phyloP scores from a whole-genome alignment of 2,888 invertebrate genomes.

The Rugalucina vietnamica region DNA sequence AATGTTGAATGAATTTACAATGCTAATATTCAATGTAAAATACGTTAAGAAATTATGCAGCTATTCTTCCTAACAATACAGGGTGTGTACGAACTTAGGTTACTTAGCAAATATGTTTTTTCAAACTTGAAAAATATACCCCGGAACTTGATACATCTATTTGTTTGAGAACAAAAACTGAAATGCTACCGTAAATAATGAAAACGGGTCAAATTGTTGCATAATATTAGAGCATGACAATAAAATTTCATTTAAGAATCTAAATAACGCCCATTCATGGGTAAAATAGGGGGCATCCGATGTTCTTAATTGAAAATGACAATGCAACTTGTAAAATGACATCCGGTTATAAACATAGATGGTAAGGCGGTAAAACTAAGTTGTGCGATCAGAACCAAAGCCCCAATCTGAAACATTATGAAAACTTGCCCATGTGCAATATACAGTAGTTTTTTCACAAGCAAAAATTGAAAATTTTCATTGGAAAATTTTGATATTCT shows the following conservation, averaged over 20 bases:
- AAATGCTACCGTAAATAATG: neutral
- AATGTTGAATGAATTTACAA: too few species aligned
- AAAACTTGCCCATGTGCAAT: too few species aligned
- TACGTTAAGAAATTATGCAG: neutral
- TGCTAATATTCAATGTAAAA: neutral
- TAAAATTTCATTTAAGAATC: neutral
- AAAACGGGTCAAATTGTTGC: neutral
- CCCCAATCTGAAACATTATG: too few species aligned
- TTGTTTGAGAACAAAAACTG: neutral
- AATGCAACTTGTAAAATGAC: too few species aligned
- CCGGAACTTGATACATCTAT: neutral
- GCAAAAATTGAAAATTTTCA: too few species aligned
- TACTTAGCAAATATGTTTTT: neutral
- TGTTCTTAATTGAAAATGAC: neutral
- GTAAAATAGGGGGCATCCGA: too few species aligned
- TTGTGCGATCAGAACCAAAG: too few species aligned
- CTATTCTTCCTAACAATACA: neutral
- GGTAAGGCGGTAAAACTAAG: too few species aligned
- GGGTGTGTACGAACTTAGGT: neutral
- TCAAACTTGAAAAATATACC: neutral
- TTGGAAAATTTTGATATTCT: too few species aligned
- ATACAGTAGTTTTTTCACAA: too few species aligned
- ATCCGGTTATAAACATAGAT: too few species aligned
- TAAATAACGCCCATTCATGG: neutral
- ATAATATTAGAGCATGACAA: neutral